Conservation (phyloP, 2,888 invertebrate species). For the Stenodema calcarata region DNA sequence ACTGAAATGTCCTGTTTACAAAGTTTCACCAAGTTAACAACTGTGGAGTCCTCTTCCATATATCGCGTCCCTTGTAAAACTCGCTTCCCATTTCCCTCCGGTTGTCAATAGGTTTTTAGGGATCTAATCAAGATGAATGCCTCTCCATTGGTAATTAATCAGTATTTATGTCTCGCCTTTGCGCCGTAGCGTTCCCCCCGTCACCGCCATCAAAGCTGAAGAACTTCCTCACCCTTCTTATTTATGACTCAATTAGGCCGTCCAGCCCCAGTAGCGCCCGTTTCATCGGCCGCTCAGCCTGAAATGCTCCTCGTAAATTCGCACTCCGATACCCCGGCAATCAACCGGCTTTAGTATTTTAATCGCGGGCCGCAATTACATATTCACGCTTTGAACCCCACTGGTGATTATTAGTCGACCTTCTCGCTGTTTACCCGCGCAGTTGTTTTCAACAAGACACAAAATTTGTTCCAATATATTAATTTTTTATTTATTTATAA, state of each 20-base stretch:
- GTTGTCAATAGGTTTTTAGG: slow-evolving; percentile 37
- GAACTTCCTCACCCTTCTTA: slow-evolving; percentile 40
- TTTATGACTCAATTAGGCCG: slow-evolving; percentile 49
- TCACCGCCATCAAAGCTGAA: background rate
- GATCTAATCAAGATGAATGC: slow-evolving; percentile 45
- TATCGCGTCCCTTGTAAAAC: background rate
- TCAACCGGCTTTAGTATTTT: background rate
- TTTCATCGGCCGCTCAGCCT: slow-evolving; percentile 33
- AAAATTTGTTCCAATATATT: no score
- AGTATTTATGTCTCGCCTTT: slow-evolving; percentile 47
- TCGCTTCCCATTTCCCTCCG: background rate
- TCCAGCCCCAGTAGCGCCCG: slow-evolving; percentile 32
- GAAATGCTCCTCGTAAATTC: slow-evolving; percentile 26
- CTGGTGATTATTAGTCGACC: background rate
- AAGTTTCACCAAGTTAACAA: background rate
- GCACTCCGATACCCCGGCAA: background rate
- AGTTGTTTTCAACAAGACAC: no score
- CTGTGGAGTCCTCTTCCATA: background rate
- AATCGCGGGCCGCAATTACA: background rate
- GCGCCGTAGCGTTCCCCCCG: slow-evolving; percentile 11
- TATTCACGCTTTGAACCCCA: background rate
- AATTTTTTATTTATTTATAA: no score
- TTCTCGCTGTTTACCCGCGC: no score
- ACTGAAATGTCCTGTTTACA: background rate
- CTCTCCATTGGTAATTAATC: slow-evolving; percentile 36